These are phyloP conservation scores for Caerostris extrusa DNA, from an alignment of 1,140 invertebrate genomes.

Conservation along the genomic window DNA sequence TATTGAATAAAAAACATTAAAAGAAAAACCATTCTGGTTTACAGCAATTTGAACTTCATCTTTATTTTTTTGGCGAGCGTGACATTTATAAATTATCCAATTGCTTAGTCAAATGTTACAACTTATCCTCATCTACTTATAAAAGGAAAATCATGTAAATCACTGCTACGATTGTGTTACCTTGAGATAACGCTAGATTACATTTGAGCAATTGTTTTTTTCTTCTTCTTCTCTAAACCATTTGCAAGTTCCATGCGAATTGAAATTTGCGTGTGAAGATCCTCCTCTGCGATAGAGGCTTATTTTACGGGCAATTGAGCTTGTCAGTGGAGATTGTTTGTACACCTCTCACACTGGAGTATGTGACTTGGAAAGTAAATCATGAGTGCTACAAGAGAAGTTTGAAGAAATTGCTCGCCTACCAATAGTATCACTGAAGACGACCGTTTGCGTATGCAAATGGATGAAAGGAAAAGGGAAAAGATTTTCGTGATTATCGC, in stretches of 20 bases:
- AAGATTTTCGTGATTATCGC: not conserved
- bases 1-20: too few relatives aligned
- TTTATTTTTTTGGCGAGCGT: too few relatives aligned
- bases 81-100: too few relatives aligned
- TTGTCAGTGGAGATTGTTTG: constrained; percentile 19
- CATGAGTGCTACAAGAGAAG: not conserved
- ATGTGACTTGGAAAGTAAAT: not conserved
- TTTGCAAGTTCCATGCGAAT: not conserved
- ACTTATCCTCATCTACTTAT: too few relatives aligned
- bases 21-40: too few relatives aligned
- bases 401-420: not conserved
- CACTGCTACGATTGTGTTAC: not conserved
- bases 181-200: not conserved
- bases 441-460: not conserved
- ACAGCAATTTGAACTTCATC: too few relatives aligned
- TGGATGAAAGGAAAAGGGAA: not conserved
- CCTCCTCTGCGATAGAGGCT: not conserved
- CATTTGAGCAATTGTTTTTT: too few relatives aligned
- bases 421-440: not conserved
- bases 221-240: not conserved
- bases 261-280: constrained; percentile 20
- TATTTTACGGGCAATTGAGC: constrained; percentile 11
- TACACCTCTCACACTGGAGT: not conserved
- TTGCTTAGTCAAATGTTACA: too few relatives aligned
- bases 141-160: not conserved